A percentile compares a stretch with the other conserved stretches of the same genome.
These are phyloP conservation scores for Cyclargus thomasi DNA, from an alignment of 1,140 invertebrate species.

Conservation along the genomic window DNA sequence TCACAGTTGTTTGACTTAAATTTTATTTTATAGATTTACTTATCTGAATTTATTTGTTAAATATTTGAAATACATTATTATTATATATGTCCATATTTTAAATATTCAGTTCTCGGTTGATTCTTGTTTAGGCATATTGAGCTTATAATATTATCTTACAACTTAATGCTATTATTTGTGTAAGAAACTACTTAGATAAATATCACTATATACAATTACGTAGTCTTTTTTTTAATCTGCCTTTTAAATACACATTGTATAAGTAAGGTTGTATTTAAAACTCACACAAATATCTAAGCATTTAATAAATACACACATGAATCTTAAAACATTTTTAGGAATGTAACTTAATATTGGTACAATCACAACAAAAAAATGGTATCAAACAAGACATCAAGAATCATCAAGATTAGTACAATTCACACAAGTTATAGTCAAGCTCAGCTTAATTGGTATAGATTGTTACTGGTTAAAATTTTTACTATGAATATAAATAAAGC, in stretches of 20 bases:
- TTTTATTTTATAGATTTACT: conserved; percentile 7
- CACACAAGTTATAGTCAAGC: neutral
- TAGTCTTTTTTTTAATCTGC: neutral
- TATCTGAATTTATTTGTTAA: conserved; percentile 6
- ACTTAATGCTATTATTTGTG: conserved; percentile 8
- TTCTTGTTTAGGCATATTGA: conserved; percentile 13
- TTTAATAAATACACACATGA: no score
- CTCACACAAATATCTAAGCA: no score
- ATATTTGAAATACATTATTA: neutral
- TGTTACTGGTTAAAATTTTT: neutral
- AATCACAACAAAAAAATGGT: neutral
- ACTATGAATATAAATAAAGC: neutral
- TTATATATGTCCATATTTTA: neutral
- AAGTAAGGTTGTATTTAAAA: no score
- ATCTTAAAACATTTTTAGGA: no score
- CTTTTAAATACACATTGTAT: neutral
- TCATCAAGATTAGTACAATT: neutral
- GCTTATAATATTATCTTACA: conserved; percentile 2
- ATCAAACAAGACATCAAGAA: neutral
- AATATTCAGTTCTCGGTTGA: neutral
- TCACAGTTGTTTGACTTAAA: conserved; percentile 2
- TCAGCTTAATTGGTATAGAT: neutral
- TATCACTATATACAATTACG: conserved; percentile 20
- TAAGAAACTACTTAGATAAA: conserved; percentile 10
- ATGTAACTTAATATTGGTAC: no score